A percentile compares a stretch with the other conserved stretches of the same genome.
These are phyloP conservation scores for Trissoscelio sp. DNA, from an alignment of 2,888 invertebrate species.

Conservation along the genomic window DNA sequence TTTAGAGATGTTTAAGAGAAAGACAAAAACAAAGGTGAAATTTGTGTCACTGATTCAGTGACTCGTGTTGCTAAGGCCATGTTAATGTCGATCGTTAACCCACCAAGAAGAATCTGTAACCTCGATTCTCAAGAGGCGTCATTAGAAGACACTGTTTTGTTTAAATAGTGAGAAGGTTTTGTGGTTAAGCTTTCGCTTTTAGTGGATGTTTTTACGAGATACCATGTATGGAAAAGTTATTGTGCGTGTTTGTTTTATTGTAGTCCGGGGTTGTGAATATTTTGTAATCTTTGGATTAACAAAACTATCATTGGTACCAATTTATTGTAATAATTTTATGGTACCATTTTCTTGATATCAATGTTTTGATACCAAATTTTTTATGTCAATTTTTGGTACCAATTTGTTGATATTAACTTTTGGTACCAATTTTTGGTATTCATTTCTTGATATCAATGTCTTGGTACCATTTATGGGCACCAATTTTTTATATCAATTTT, in stretches of 20 bases:
- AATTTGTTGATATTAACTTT: too few relatives aligned
- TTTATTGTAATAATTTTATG: too few relatives aligned
- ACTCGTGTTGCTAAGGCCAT: constrained; percentile 46
- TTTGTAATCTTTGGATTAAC: constrained; percentile 33
- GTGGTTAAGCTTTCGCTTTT: constrained; percentile 33
- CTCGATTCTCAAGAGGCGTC: constrained; percentile 47
- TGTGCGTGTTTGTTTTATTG: neutral
- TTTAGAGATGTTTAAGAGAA: neutral
- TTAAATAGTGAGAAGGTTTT: constrained; percentile 13
- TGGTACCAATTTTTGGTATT: too few relatives aligned
- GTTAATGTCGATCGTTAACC: constrained; percentile 65
- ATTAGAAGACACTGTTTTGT: constrained; percentile 33
- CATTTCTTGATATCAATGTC: too few relatives aligned
- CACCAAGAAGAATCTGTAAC: constrained; percentile 56
- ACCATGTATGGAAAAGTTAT: constrained; percentile 16
- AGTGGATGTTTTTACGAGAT: neutral
- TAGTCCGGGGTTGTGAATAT: neutral
- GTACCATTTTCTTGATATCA: too few relatives aligned
- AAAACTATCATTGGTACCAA: constrained; percentile 5
- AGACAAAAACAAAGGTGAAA: constrained; percentile 43
- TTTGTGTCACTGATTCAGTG: constrained; percentile 62
- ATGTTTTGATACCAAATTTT: too few relatives aligned
- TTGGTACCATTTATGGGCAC: too few relatives aligned
- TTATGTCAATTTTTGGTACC: too few relatives aligned
- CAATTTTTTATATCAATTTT: too few relatives aligned